These are phyloP conservation scores for Balaenoptera acutorostrata DNA, from an alignment of 2,113 vertebrate genomes.

Conservation along the genomic window DNA sequence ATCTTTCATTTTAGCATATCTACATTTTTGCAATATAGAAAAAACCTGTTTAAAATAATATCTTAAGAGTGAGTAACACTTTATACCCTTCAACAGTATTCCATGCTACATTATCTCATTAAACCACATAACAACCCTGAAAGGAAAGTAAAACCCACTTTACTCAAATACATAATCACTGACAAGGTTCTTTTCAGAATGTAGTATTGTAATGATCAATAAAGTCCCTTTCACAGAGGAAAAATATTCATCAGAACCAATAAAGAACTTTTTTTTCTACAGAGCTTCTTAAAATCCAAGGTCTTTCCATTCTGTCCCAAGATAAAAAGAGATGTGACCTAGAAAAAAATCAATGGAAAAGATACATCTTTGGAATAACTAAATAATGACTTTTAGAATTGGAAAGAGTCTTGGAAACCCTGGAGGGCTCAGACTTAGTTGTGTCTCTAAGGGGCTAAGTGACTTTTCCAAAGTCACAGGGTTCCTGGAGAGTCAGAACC, in stretches of 20 bases:
- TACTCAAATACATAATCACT: neutral
- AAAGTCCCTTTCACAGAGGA: constrained; percentile 28
- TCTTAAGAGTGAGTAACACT: neutral
- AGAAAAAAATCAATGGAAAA: neutral
- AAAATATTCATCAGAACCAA: constrained; percentile 30
- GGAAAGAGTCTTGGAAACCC: neutral
- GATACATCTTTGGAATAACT: neutral
- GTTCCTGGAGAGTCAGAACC: neutral
- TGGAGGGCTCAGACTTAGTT: neutral
- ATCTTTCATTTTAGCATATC: neutral
- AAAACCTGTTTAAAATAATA: neutral
- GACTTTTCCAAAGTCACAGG: neutral
- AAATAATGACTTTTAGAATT: neutral
- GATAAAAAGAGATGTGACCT: constrained; percentile 18
- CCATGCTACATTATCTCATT: neutral
- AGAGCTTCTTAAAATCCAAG: constrained; percentile 41
- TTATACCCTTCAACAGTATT: neutral
- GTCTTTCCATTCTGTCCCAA: constrained; percentile 28
- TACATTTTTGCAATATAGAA: constrained; percentile 4
- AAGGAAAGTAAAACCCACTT: neutral
- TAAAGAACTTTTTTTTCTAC: neutral
- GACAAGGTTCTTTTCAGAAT: neutral
- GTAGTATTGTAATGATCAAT: constrained; percentile 20
- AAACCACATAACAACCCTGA: neutral
- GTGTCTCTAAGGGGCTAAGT: neutral